These are phyloP conservation scores for Liodrosophila aerea DNA, from an alignment of 2,888 invertebrate species.

Conservation along the genomic window DNA sequence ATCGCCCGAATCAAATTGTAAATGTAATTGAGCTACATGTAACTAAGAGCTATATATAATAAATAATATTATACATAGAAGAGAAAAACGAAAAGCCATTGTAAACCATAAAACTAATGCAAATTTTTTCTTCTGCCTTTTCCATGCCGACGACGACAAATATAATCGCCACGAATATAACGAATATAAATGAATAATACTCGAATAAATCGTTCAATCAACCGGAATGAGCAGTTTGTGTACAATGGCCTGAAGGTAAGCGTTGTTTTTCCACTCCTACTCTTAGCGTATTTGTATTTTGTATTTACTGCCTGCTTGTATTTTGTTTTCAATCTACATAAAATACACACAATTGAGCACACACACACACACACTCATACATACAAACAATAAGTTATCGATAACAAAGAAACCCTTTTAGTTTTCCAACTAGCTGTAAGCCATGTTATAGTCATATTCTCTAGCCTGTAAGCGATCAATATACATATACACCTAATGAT, in stretches of 20 bases:
- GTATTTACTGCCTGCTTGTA: slow-evolving; percentile 73
- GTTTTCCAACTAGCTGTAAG: slow-evolving; percentile 47
- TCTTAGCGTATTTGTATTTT: slow-evolving; percentile 62
- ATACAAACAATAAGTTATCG: slow-evolving; percentile 47
- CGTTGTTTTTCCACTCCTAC: slow-evolving; percentile 74
- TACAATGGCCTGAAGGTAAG: slow-evolving; percentile 95
- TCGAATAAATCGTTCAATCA: slow-evolving; percentile 50
- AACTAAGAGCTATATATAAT: neutral
- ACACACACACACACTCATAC: slow-evolving; percentile 27
- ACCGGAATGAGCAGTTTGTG: slow-evolving; percentile 88
- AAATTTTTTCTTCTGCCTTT: slow-evolving; percentile 67
- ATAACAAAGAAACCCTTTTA: slow-evolving; percentile 34
- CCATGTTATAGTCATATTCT: slow-evolving; percentile 16
- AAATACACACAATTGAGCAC: slow-evolving; percentile 30
- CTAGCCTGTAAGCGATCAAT: slow-evolving; percentile 41
- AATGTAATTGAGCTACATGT: slow-evolving; percentile 47
- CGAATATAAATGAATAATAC: too few relatives aligned
- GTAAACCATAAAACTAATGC: slow-evolving; percentile 61
- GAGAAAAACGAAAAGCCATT: slow-evolving; percentile 19
- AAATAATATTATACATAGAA: slow-evolving; percentile 14
- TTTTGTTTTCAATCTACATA: slow-evolving; percentile 63
- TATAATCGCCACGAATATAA: too few relatives aligned
- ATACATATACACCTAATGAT: slow-evolving; percentile 8
- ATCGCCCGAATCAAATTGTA: slow-evolving; percentile 42
- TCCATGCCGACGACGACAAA: slow-evolving; percentile 54